Conservation (phyloP, 1,140 invertebrate genomes). For the Tyrophagus putrescentiae region DNA sequence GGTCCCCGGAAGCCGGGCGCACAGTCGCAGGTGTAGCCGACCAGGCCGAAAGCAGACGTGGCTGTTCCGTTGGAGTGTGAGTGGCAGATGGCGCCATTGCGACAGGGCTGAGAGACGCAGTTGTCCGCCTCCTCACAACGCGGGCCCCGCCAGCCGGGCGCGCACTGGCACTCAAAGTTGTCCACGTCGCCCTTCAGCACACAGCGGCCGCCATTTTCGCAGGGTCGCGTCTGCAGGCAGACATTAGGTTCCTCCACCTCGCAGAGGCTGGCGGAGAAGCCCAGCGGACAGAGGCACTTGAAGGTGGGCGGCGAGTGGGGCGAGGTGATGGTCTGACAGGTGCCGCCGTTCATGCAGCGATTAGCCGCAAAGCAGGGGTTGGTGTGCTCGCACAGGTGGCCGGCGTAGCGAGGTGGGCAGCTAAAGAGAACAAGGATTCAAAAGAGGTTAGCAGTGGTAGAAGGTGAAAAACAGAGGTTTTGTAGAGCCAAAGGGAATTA, state of each 20-base stretch:
- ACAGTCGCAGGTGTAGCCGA: slow-evolving; percentile 52
- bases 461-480: neutral
- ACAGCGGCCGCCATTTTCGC: slow-evolving; percentile 39
- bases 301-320: slow-evolving; percentile 42
- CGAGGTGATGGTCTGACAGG: slow-evolving; percentile 66
- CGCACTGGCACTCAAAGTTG: slow-evolving; percentile 56
- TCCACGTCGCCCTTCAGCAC: slow-evolving; percentile 26
- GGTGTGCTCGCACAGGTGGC: slow-evolving; percentile 49
- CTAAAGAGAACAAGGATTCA: slow-evolving; percentile 38
- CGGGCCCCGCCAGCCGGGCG: slow-evolving; percentile 59
- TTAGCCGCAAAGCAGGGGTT: slow-evolving; percentile 64
- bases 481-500: neutral
- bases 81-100: slow-evolving; percentile 38
- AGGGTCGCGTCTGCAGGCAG: slow-evolving; percentile 36
- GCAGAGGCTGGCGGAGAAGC: slow-evolving; percentile 86
- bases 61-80: slow-evolving; percentile 38
- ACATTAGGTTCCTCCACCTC: slow-evolving; percentile 48
- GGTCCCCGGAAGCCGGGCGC: slow-evolving; percentile 51
- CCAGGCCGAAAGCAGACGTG: too few relatives aligned
- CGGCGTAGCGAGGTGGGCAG: slow-evolving; percentile 35
- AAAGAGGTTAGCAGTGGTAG: too few relatives aligned
- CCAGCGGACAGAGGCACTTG: slow-evolving; percentile 44
- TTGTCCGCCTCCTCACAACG: slow-evolving; percentile 67
- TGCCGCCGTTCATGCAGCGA: slow-evolving; percentile 79
- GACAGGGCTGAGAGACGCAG: slow-evolving; percentile 41